A percentile compares a stretch with the other conserved stretches of the same genome.
Evolutionary conservation across 2,888 invertebrate species (phyloP).

Genomic region (Thalpophila matura): DNA sequence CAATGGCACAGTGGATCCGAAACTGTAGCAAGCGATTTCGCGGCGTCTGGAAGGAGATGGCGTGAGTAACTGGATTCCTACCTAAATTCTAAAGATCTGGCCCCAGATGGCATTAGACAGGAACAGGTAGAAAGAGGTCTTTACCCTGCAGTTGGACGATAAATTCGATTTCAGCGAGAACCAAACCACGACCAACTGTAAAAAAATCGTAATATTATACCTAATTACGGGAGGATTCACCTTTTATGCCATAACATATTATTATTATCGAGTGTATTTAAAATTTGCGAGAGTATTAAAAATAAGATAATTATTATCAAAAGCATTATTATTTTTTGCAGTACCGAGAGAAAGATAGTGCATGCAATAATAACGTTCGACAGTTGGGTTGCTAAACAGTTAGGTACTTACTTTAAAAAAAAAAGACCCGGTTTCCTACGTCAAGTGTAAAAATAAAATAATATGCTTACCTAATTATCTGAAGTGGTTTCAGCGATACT

Average conservation of each 20-base stretch:
- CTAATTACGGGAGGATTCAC: not conserved
- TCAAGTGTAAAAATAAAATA: constrained; percentile 30
- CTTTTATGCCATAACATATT: not conserved
- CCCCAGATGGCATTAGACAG: too few species aligned
- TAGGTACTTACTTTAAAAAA: constrained; percentile 20
- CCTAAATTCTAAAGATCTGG: too few species aligned
- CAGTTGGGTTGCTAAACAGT: constrained; percentile 12
- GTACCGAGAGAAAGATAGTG: constrained; percentile 29
- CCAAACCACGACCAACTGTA: too few species aligned
- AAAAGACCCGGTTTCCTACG: not conserved
- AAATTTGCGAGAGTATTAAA: not conserved
- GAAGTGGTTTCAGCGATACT: constrained; percentile 12
- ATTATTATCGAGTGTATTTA: not conserved
- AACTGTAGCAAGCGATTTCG: too few species aligned
- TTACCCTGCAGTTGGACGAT: too few species aligned
- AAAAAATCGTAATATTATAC: too few species aligned
- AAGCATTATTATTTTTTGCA: not conserved
- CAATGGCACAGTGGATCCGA: too few species aligned
- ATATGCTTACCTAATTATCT: constrained; percentile 21
- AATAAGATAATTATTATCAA: not conserved
- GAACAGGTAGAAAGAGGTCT: too few species aligned
- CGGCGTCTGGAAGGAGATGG: too few species aligned
- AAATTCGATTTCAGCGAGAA: too few species aligned
- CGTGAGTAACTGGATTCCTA: too few species aligned
- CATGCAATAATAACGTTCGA: constrained; percentile 12